These are phyloP conservation scores for Dolichopus griseipennis DNA, from an alignment of 2,888 invertebrate species.

Conservation along the genomic window DNA sequence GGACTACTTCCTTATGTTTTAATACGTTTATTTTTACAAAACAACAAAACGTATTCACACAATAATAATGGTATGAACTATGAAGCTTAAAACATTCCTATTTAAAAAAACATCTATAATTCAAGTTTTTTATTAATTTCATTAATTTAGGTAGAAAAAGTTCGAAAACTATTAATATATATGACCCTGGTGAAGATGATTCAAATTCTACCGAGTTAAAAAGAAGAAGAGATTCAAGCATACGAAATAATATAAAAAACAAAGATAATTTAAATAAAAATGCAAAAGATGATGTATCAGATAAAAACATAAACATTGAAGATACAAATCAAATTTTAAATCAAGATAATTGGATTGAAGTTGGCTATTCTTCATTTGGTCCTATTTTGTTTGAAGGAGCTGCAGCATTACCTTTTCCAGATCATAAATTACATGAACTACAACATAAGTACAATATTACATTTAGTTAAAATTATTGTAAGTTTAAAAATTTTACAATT, in stretches of 20 bases:
- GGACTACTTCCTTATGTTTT: slow-evolving; percentile 70
- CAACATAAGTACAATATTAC: slow-evolving; percentile 61
- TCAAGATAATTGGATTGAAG: slow-evolving; percentile 78
- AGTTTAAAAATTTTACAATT: not conserved
- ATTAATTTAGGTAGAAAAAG: slow-evolving; percentile 41
- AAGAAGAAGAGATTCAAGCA: not conserved
- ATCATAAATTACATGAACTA: slow-evolving; percentile 64
- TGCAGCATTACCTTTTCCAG: slow-evolving; percentile 67
- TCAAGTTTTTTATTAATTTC: slow-evolving; percentile 22
- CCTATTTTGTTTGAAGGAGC: slow-evolving; percentile 85
- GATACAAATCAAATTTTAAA: not conserved
- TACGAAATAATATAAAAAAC: not conserved
- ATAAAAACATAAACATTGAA: not conserved
- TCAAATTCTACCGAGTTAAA: not conserved
- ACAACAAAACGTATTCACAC: slow-evolving; percentile 44
- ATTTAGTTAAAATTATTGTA: slow-evolving; percentile 1
- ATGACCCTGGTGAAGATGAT: not conserved
- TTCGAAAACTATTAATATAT: slow-evolving; percentile 27
- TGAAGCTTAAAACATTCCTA: no score
- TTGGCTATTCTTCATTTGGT: slow-evolving; percentile 81
- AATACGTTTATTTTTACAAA: slow-evolving; percentile 57
- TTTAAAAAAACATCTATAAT: not conserved
- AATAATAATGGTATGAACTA: slow-evolving; percentile 18
- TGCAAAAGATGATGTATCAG: not conserved
- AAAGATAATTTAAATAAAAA: not conserved